A percentile compares a stretch with the other conserved stretches of the same genome.
phyloP scores from a whole-genome alignment of 1,140 invertebrate species.

The Meloidogyne hapla region DNA sequence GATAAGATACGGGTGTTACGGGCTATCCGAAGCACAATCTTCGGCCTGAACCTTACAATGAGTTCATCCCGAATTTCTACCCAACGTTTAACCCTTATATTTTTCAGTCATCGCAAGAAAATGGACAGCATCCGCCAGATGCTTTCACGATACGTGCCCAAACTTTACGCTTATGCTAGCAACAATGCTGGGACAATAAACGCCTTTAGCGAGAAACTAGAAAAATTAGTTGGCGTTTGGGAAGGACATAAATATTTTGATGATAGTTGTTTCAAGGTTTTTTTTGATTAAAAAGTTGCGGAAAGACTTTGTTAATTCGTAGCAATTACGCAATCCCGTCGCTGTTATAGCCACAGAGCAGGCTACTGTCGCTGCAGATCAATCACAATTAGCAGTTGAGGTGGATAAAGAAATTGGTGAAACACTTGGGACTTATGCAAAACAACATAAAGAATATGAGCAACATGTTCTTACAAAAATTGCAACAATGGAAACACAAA shows the following conservation, averaged over 20 bases:
- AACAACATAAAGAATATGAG: conserved; percentile 47
- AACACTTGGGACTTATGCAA: conserved; percentile 32
- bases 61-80: neutral
- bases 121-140: conserved; percentile 49
- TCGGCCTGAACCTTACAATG: too few species aligned
- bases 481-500: conserved; percentile 37
- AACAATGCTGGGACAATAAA: conserved; percentile 26
- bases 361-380: conserved; percentile 36
- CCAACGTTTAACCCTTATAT: neutral
- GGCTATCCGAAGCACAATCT: too few species aligned
- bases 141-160: conserved; percentile 55
- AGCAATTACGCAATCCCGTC: conserved; percentile 49
- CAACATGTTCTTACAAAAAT: conserved; percentile 40
- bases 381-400: conserved; percentile 41
- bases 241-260: conserved; percentile 55
- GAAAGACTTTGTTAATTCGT: neutral
- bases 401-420: conserved; percentile 41
- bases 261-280: conserved; percentile 52
- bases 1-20: too few species aligned
- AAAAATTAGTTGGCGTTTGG: conserved; percentile 55
- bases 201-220: conserved; percentile 43
- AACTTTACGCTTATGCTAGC: conserved; percentile 51
- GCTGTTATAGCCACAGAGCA: conserved; percentile 38
- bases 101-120: conserved; percentile 57
- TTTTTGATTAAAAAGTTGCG: neutral